A percentile compares a stretch with the other conserved stretches of the same genome.
These are phyloP conservation scores for Nanorana parkeri DNA, from an alignment of 2,113 vertebrate genomes.

Conservation along the genomic window DNA sequence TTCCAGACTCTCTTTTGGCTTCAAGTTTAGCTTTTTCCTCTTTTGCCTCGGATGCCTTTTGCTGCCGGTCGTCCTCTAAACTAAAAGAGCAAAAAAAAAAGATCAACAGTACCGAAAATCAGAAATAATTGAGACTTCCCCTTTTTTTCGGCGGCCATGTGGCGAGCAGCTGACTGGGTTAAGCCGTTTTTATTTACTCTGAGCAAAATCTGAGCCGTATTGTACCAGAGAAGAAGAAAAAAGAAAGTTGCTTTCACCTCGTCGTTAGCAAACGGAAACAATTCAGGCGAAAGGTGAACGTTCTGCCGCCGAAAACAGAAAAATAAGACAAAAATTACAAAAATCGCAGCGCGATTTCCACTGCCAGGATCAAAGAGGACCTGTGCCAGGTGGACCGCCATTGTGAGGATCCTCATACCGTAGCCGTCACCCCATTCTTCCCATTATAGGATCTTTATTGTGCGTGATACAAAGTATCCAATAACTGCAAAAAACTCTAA, in stretches of 20 bases:
- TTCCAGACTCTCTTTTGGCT: conserved; percentile 66
- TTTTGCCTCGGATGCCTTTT: conserved; percentile 63
- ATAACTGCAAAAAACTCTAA: no score
- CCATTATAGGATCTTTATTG: no score
- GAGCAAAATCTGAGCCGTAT: conserved; percentile 80
- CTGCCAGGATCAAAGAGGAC: no score
- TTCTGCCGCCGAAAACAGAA: no score
- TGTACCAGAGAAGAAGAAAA: conserved; percentile 62
- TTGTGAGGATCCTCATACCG: no score
- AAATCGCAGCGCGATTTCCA: no score
- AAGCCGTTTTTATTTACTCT: conserved; percentile 79
- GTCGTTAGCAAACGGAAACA: not conserved
- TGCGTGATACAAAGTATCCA: no score
- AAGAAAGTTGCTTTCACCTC: not conserved
- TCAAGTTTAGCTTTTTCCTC: conserved; percentile 66
- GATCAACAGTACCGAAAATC: conserved; percentile 85
- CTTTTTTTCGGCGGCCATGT: conserved; percentile 88
- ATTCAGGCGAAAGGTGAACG: no score
- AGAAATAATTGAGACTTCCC: conserved; percentile 91
- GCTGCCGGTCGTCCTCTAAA: conserved; percentile 72
- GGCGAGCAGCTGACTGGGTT: conserved; percentile 96
- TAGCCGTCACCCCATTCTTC: no score
- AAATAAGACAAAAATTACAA: no score
- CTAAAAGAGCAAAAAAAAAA: conserved; percentile 76
- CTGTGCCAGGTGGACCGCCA: no score